These are phyloP conservation scores for Scaptomyza flava DNA, from an alignment of 2,888 invertebrate genomes.

Conservation along the genomic window DNA sequence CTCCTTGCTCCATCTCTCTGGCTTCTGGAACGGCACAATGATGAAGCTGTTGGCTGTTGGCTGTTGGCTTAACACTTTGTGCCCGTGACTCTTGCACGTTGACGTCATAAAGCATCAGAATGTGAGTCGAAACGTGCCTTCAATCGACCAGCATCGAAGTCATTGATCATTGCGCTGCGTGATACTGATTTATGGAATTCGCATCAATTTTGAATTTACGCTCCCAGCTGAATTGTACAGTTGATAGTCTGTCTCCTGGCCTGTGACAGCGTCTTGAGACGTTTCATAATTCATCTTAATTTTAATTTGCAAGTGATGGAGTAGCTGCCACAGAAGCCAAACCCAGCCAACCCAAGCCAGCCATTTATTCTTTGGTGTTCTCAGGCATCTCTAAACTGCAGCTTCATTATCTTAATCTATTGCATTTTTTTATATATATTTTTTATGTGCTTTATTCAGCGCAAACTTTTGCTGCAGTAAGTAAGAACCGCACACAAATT, in stretches of 20 bases:
- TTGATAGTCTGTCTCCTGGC: constrained; percentile 57
- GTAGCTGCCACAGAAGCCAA: constrained; percentile 59
- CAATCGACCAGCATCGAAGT: constrained; percentile 63
- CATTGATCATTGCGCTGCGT: constrained; percentile 71
- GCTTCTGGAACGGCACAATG: constrained; percentile 36
- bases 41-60: constrained; percentile 72
- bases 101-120: constrained; percentile 58
- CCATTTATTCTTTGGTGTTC: constrained; percentile 31
- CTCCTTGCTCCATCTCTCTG: neutral
- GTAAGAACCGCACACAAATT: constrained; percentile 64
- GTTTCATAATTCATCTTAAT: constrained; percentile 78
- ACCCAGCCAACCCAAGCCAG: constrained; percentile 14
- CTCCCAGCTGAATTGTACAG: constrained; percentile 42
- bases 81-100: constrained; percentile 55
- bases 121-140: constrained; percentile 69
- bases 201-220: constrained; percentile 73
- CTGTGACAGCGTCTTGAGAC: constrained; percentile 65
- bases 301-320: constrained; percentile 78
- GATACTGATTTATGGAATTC: constrained; percentile 77
- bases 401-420: constrained; percentile 78
- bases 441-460: constrained; percentile 30
- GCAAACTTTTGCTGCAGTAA: constrained; percentile 43
- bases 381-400: constrained; percentile 64
- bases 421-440: constrained; percentile 14
- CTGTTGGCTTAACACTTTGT: constrained; percentile 67